Percentiles rank a stretch among this genome's conserved stretches.
These are phyloP conservation scores for Panulirus ornatus DNA, from an alignment of 1,140 invertebrate species.

Conservation along the genomic window DNA sequence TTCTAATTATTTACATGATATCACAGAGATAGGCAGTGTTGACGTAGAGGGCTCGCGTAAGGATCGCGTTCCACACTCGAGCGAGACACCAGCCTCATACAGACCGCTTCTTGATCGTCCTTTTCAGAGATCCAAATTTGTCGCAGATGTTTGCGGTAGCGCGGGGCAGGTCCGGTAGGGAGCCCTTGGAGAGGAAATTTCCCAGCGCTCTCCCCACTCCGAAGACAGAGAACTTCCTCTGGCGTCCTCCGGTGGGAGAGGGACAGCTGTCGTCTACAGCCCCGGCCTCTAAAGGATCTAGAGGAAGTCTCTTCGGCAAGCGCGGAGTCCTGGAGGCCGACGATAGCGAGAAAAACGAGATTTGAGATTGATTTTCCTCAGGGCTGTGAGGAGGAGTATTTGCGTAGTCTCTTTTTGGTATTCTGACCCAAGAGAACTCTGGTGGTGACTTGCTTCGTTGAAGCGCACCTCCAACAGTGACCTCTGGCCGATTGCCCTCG, in stretches of 20 bases:
- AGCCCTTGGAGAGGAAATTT: slow-evolving; percentile 67
- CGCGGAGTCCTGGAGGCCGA: slow-evolving; percentile 4
- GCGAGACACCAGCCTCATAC: slow-evolving; percentile 28
- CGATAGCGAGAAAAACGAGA: not conserved
- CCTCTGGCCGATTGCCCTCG: not conserved
- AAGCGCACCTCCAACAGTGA: not conserved
- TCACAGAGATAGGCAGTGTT: not conserved
- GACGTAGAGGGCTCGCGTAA: not conserved
- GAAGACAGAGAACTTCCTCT: slow-evolving; percentile 68
- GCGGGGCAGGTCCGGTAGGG: slow-evolving; percentile 56
- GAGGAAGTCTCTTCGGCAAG: not conserved
- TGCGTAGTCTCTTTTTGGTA: not conserved
- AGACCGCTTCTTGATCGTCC: slow-evolving; percentile 65
- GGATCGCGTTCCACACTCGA: not conserved
- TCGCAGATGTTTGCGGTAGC: slow-evolving; percentile 65
- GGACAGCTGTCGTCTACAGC: slow-evolving; percentile 9
- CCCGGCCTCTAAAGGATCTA: slow-evolving; percentile 28
- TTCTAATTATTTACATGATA: not conserved
- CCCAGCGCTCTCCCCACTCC: slow-evolving; percentile 60
- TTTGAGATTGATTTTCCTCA: not conserved
- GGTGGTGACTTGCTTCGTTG: not conserved
- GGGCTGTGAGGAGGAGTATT: not conserved
- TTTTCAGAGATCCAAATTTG: slow-evolving; percentile 62
- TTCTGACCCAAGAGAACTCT: not conserved
- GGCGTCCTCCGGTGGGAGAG: slow-evolving; percentile 13